Base-by-base conservation (phyloP, 2,113 vertebrate species). In the Sturnus vulgaris region DNA sequence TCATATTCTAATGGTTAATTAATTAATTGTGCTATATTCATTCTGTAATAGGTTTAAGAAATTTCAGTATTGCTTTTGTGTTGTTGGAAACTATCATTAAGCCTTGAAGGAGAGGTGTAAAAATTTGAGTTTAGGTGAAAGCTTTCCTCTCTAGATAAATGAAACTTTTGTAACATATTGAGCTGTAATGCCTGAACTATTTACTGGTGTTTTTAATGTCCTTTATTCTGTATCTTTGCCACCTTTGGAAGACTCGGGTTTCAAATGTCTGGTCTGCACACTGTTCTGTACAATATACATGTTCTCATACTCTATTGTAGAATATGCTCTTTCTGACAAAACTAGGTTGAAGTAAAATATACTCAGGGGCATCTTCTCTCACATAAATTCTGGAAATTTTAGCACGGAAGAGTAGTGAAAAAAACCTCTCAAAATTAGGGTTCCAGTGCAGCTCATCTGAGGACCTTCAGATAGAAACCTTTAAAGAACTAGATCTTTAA, bases 1-100 rank as follows among this genome's bases (percentile, higher is more conserved):
- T 68, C 5, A 53, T 28, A 61, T 53, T 61, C n/a, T 61, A 68
- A 82, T 93, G 40, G 86, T 88, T 84, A 87, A 91, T 91, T 91
- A 89, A 94, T 84, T 77, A 71, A 89, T 89, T 84, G 21, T 78
- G 30, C 61, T 10, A 16, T 61, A 78, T n/a, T 28, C 5, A 52
- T 52, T 52, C 50, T 52, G 13, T 53, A 40, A 40, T 31, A 28
- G 11, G 4, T 75, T 57, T 72, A 56, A 90, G 47, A 82, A 75
- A 70, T 73, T 13, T 3, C 70, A 49, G 9, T 46, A 30, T 33
- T 70, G 17, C 7, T 86, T 57, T 73, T 52, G 7, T 39, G 8
- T 42, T 73, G 64, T 42, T 77, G 24, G 31, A 71, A 78, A 90
- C 75, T 50, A 42, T 16, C 15, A 12, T 35, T 52, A 59, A 68